phyloP scores from a whole-genome alignment of 2,888 invertebrate species.

The Abrostola triplasia region DNA sequence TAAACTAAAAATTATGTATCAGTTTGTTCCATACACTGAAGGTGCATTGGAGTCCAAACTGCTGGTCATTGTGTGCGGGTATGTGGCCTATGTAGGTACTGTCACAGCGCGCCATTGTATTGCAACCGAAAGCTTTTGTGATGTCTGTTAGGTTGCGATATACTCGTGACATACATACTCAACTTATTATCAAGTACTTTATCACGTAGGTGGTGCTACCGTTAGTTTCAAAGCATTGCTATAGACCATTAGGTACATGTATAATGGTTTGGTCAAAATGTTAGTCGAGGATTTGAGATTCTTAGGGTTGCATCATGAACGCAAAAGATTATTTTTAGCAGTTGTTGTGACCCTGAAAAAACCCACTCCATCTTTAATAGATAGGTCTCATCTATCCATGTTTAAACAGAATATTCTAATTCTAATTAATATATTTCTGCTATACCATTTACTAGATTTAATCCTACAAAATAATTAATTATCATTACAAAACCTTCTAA shows the following conservation, averaged over 20 bases:
- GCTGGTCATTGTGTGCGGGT: constrained; percentile 27
- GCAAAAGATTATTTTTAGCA: too few relatives aligned
- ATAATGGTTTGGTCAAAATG: too few relatives aligned
- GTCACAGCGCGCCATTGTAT: constrained; percentile 41
- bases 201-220: background rate
- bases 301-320: too few relatives aligned
- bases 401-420: too few relatives aligned
- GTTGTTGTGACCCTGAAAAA: too few relatives aligned
- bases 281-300: too few relatives aligned
- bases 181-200: constrained; percentile 6
- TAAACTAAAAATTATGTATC: too few relatives aligned
- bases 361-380: too few relatives aligned
- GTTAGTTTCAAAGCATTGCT: background rate
- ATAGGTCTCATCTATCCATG: too few relatives aligned
- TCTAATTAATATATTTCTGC: background rate
- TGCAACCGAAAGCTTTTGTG: constrained; percentile 45
- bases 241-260: too few relatives aligned
- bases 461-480: background rate
- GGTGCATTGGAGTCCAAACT: constrained; percentile 6
- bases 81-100: background rate
- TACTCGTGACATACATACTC: constrained; percentile 13
- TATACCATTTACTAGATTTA: background rate
- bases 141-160: constrained; percentile 40
- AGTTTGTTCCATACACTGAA: background rate
- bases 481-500: constrained; percentile 29